Evolutionary conservation across 2,888 invertebrate species (phyloP).

Genomic region (Lithophane socia): DNA sequence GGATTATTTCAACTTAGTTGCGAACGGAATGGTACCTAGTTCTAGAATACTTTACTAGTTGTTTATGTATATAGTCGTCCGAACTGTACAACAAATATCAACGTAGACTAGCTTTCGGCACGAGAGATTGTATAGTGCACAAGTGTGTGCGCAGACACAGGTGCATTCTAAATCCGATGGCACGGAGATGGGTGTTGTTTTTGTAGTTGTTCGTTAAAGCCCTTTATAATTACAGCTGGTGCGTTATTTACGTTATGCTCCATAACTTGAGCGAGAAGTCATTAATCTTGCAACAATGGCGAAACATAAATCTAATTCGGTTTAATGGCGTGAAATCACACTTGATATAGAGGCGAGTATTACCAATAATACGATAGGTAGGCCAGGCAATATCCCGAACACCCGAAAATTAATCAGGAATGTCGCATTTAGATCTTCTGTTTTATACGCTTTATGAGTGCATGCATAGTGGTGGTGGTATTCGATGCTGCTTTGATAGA

Average conservation of each 20-base stretch:
- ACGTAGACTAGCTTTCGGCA: no score
- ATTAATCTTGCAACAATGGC: conserved; percentile 45
- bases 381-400: conserved; percentile 12
- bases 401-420: conserved; percentile 14
- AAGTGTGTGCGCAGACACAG: no score
- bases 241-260: conserved; percentile 13
- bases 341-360: conserved; percentile 26
- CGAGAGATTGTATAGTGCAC: no score
- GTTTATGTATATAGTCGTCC: background rate
- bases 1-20: background rate
- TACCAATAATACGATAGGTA: conserved; percentile 9
- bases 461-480: background rate
- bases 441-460: background rate
- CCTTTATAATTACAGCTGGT: background rate
- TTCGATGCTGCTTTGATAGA: background rate
- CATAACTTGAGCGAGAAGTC: conserved; percentile 17
- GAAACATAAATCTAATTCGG: conserved; percentile 42
- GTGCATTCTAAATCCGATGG: no score
- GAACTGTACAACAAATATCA: no score
- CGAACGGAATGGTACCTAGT: background rate
- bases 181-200: background rate
- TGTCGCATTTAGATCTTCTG: background rate
- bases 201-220: background rate
- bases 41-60: background rate
- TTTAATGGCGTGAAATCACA: conserved; percentile 36